phyloP scores from a whole-genome alignment of 1,140 invertebrate genomes.

The Meloidogyne chitwoodi region DNA sequence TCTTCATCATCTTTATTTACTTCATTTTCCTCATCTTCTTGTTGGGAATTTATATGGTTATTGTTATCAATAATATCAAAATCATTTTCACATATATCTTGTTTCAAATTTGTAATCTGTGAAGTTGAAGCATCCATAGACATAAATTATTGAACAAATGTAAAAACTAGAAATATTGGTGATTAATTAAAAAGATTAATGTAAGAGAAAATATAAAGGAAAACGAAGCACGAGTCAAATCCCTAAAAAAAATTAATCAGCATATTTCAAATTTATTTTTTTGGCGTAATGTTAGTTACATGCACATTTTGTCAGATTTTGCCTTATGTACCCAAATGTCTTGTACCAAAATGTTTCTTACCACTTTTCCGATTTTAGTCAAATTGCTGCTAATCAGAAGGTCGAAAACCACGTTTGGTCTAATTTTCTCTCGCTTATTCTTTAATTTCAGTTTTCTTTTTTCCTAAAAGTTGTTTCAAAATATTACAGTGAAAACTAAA shows the following conservation, averaged over 20 bases:
- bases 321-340: no score
- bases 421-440: no score
- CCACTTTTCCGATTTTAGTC: no score
- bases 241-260: not conserved
- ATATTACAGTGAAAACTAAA: no score
- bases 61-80: not conserved
- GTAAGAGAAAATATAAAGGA: not conserved
- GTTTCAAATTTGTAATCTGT: not conserved
- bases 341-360: no score
- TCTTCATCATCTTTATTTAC: not conserved
- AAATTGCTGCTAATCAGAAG: no score
- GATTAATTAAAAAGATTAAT: no score
- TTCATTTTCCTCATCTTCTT: not conserved
- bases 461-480: no score
- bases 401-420: no score
- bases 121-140: not conserved
- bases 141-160: not conserved
- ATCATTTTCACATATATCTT: not conserved
- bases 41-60: not conserved
- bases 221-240: not conserved
- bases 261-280: not conserved
- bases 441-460: no score
- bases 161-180: not conserved
- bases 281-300: not conserved
- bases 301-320: no score